These are phyloP conservation scores for Amia ocellicauda DNA, from an alignment of 2,113 vertebrate genomes.

Conservation along the genomic window DNA sequence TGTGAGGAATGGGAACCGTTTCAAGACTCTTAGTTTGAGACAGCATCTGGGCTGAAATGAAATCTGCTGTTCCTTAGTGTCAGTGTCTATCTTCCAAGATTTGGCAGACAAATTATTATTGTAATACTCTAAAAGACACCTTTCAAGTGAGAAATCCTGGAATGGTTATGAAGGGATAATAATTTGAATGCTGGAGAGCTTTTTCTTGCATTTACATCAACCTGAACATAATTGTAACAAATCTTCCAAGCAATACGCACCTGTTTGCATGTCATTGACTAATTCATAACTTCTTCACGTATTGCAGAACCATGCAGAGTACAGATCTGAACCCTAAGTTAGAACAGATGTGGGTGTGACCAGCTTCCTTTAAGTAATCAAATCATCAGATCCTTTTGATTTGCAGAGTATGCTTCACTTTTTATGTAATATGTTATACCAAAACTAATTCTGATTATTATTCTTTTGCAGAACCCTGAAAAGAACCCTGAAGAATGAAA, in stretches of 20 bases:
- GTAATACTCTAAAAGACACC: constrained; percentile 8
- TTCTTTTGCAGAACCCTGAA: too few relatives aligned
- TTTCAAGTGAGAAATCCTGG: not conserved
- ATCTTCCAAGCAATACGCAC: constrained; percentile 50
- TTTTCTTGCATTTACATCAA: constrained; percentile 33
- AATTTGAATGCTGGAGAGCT: constrained; percentile 38
- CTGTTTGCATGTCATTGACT: constrained; percentile 61
- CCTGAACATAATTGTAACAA: constrained; percentile 41
- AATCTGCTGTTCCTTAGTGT: not conserved
- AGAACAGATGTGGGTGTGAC: constrained; percentile 52
- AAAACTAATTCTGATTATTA: too few relatives aligned
- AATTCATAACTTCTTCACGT: constrained; percentile 51
- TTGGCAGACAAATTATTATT: not conserved
- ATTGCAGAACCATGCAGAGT: constrained; percentile 30
- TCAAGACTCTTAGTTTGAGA: not conserved
- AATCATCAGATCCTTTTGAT: constrained; percentile 9
- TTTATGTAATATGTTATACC: too few relatives aligned
- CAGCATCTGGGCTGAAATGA: not conserved
- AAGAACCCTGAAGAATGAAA: too few relatives aligned
- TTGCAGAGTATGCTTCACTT: too few relatives aligned
- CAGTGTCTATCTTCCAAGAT: not conserved
- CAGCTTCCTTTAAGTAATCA: constrained; percentile 24
- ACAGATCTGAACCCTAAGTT: constrained; percentile 49
- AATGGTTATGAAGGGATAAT: constrained; percentile 37
- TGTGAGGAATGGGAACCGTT: not conserved